Base-by-base conservation (phyloP, 2,113 vertebrate genomes). In the Anguilla rostrata region DNA sequence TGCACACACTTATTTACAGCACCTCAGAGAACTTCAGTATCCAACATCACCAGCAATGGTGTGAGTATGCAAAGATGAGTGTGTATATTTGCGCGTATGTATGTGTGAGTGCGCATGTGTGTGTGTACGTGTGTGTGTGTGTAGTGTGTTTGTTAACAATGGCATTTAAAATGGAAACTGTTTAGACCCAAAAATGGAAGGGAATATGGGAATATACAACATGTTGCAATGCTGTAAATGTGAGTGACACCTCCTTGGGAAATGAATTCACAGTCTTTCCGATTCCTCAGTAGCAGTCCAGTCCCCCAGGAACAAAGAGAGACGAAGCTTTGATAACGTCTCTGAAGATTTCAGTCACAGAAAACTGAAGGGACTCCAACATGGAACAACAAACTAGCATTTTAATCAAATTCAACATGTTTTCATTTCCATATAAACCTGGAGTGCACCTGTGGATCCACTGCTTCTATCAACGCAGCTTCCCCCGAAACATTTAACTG, bases 211-310 rank as follows among this genome's bases (percentile, higher is more conserved):
- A 75, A 57, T 78, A 78, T 39, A 78, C 20, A 81, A 41, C 40
- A 43, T 4, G 81, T 53, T 83, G 41, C 39, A 81, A 78, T 40
- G 53, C 43, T 53, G 43, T 75, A 34, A 83, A 66, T 20, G 39
- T 87, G 71, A 87, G 66, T 87, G 81, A 40, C 79, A 88, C 60
- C 53, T 87, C 78, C 84, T 85, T 82, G 63, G 57, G 60, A 82
- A 85, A 87, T 87, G 56, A 88, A 88, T 85, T 85, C 83, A 34
- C 34, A 81, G 39, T 46, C 83, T 87, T 87, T 86, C 15, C 46
- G 49, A 82, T 82, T 43, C 63, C 86, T 83, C 53, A 39, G 43
- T 49, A 41, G 83, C 82, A 85, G 53, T 85, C 78, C 18, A 75
- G 71, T 78, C 53, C 78, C 83, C 57, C 71, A 53, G 82, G 39